phyloP scores from a whole-genome alignment of 2,113 vertebrate species.

The Amphilophus citrinellus region DNA sequence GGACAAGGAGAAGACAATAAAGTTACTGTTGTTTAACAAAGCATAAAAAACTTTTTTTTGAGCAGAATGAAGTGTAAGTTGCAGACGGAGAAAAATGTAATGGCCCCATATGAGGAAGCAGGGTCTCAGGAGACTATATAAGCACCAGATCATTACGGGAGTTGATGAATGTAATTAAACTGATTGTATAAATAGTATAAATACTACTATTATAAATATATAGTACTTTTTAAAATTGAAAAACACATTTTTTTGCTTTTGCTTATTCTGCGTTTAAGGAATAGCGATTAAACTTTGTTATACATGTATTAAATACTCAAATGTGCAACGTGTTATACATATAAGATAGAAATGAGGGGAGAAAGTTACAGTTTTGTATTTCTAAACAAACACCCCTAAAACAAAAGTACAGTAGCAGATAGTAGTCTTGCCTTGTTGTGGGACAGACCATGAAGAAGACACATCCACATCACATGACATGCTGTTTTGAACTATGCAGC shows the following conservation, averaged over 20 bases:
- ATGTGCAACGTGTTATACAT: background rate
- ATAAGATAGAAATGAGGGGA: background rate
- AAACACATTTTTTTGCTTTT: background rate
- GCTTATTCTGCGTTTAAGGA: background rate
- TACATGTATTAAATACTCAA: background rate
- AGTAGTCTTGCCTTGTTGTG: background rate
- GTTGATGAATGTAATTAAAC: background rate
- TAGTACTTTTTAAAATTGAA: background rate
- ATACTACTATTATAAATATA: background rate
- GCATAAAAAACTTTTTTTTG: background rate
- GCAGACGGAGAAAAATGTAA: background rate
- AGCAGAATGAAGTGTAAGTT: background rate
- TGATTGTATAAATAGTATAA: background rate
- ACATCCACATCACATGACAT: background rate
- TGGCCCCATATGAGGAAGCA: background rate
- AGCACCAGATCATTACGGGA: background rate
- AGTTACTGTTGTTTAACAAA: too few species aligned
- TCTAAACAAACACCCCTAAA: background rate
- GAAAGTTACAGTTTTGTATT: background rate
- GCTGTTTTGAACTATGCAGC: background rate
- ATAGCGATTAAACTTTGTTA: background rate
- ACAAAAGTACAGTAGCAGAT: background rate
- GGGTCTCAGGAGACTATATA: too few species aligned
- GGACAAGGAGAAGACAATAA: background rate
- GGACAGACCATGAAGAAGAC: too few species aligned